Conservation (phyloP, 1,140 invertebrate species). For the silkworm (Bombyx mori) region DNA sequence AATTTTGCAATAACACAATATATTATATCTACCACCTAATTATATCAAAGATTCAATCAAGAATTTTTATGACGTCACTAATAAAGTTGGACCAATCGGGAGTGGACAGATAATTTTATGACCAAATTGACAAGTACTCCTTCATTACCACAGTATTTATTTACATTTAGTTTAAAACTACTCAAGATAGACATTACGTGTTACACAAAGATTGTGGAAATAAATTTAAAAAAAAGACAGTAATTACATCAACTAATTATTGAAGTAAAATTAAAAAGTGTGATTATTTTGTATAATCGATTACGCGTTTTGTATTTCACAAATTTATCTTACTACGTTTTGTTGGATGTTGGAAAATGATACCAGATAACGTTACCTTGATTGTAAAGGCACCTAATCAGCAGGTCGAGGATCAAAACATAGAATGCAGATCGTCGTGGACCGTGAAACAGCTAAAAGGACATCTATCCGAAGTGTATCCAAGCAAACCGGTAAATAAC, state of each 20-base stretch:
- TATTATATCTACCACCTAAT: background rate
- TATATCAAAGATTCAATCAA: background rate
- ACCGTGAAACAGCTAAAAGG: slow-evolving; percentile 88
- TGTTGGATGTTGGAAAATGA: slow-evolving; percentile 52
- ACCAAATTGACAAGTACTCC: slow-evolving; percentile 59
- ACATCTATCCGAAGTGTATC: slow-evolving; percentile 87
- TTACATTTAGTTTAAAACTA: slow-evolving; percentile 39
- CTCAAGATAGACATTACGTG: slow-evolving; percentile 26
- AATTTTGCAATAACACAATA: too few relatives aligned
- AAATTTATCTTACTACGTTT: slow-evolving; percentile 44
- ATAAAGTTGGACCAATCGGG: slow-evolving; percentile 45
- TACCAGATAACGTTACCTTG: slow-evolving; percentile 76
- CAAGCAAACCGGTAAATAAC: slow-evolving; percentile 87
- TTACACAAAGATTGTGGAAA: slow-evolving; percentile 12
- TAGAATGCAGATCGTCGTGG: slow-evolving; percentile 87
- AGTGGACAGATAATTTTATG: slow-evolving; percentile 54
- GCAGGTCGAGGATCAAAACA: slow-evolving; percentile 87
- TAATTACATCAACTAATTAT: slow-evolving; percentile 24
- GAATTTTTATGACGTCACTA: slow-evolving; percentile 4
- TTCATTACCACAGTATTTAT: slow-evolving; percentile 52
- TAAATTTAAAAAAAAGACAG: slow-evolving; percentile 8
- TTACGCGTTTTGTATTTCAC: slow-evolving; percentile 6
- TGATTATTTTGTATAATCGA: background rate
- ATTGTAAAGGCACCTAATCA: slow-evolving; percentile 92
- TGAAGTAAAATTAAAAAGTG: slow-evolving; percentile 5